A percentile compares a stretch with the other conserved stretches of the same genome.
Evolutionary conservation across 2,113 vertebrate species (phyloP).

Genomic region (Ptilonorhynchus violaceus): DNA sequence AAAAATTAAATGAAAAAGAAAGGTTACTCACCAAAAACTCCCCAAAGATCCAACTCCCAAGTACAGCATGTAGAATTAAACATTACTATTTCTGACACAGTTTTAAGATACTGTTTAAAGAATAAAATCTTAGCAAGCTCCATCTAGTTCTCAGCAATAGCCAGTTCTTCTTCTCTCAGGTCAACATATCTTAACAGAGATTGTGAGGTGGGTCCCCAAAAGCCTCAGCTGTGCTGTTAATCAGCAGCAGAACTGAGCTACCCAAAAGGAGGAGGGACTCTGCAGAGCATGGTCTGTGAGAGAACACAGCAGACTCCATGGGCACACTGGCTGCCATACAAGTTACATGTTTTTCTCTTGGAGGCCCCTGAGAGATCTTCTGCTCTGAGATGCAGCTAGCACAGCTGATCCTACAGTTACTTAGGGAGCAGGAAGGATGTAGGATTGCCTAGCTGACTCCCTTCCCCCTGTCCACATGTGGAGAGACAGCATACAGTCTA

Average conservation of each 20-base stretch:
- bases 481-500: background rate
- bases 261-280: background rate
- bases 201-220: background rate
- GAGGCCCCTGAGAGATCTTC: background rate
- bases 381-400: background rate
- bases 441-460: background rate
- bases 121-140: background rate
- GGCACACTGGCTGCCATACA: background rate
- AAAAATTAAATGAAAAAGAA: slow-evolving; percentile 9
- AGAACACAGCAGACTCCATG: background rate
- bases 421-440: background rate
- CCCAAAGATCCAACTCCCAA: background rate
- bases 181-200: background rate
- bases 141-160: background rate
- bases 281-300: background rate
- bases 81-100: background rate
- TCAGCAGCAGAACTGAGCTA: background rate
- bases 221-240: background rate
- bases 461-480: background rate
- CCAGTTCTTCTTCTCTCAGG: background rate
- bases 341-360: background rate
- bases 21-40: background rate
- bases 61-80: background rate
- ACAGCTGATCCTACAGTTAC: background rate
- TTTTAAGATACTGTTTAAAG: background rate